Evolutionary conservation across 2,113 vertebrate genomes (phyloP).

Genomic region (Phaethon lepturus): DNA sequence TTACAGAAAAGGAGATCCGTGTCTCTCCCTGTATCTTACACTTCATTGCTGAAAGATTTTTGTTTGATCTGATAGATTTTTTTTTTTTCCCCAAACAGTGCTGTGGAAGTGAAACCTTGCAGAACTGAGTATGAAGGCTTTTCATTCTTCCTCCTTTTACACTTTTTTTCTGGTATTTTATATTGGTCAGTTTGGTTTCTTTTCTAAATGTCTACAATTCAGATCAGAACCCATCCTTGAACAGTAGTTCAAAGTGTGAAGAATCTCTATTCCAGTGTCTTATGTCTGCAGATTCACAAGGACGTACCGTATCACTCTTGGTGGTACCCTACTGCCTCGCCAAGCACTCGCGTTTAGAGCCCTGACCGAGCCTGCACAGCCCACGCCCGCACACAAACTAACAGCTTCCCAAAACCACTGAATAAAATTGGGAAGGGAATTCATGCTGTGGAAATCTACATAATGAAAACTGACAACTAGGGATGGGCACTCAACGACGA

Average conservation of each 20-base stretch:
- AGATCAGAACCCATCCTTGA: background rate
- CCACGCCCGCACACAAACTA: background rate
- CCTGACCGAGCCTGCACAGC: background rate
- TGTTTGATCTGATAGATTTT: background rate
- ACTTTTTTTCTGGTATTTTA: background rate
- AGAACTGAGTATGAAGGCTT: accelerated
- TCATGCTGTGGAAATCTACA: background rate
- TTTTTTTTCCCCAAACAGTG: background rate
- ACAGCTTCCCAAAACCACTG: background rate
- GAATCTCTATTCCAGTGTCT: background rate
- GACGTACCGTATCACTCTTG: too few relatives aligned
- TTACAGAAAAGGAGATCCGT: background rate
- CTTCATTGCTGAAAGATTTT: background rate
- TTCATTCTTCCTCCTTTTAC: background rate
- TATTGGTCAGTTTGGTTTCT: background rate
- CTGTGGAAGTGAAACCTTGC: background rate
- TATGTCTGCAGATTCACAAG: accelerated
- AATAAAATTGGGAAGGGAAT: background rate
- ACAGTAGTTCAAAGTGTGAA: background rate
- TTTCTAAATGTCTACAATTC: background rate
- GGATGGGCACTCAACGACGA: background rate
- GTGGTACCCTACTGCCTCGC: background rate
- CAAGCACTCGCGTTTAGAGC: background rate
- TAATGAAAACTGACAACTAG: background rate
- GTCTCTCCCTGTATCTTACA: background rate